These are phyloP conservation scores for Thyatira batis DNA, from an alignment of 2,888 invertebrate genomes.

Conservation along the genomic window DNA sequence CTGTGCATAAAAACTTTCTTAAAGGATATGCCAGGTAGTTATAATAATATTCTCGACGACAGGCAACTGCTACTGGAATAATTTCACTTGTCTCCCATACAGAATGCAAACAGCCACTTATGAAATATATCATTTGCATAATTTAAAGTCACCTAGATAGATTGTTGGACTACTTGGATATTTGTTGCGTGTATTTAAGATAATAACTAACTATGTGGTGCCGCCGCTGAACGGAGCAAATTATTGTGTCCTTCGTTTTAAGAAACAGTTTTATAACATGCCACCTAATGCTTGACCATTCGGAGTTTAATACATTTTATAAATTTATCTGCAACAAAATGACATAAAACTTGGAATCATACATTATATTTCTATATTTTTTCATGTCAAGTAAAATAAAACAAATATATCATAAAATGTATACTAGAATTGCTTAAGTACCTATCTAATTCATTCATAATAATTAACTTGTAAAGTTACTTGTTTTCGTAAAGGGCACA, in stretches of 20 bases:
- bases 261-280: not conserved
- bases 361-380: too few species aligned
- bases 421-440: too few species aligned
- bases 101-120: not conserved
- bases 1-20: not conserved
- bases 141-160: conserved; percentile 1
- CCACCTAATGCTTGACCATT: not conserved
- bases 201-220: not conserved
- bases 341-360: too few species aligned
- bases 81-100: not conserved
- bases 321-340: not conserved
- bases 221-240: not conserved
- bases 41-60: not conserved
- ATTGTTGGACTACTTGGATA: not conserved
- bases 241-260: not conserved
- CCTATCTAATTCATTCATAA: not conserved
- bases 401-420: too few species aligned
- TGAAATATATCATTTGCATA: conserved; percentile 3
- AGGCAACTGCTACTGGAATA: not conserved
- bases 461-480: not conserved
- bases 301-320: not conserved
- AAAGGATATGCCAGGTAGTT: not conserved
- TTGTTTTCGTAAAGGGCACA: not conserved
- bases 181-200: conserved; percentile 1
- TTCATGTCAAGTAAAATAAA: too few species aligned